A percentile compares a stretch with the other conserved stretches of the same genome.
Conservation (phyloP, 2,797 vertebrate species). For the Furcifer pardalis region DNA sequence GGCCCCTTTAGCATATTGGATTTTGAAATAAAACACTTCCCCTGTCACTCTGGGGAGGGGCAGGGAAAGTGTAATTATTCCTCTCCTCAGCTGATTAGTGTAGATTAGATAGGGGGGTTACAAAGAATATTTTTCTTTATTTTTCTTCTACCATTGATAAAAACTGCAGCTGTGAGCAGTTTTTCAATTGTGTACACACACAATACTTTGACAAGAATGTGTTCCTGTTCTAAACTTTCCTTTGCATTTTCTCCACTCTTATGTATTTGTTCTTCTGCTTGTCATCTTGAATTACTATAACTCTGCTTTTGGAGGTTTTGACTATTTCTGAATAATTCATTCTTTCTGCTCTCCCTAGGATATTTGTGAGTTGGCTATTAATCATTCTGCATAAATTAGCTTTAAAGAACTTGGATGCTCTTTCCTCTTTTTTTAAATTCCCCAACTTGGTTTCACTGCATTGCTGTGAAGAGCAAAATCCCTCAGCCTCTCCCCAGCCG, state of each 20-base stretch:
- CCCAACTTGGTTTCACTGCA: not conserved
- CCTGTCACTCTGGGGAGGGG: too few relatives aligned
- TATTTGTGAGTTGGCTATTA: constrained; percentile 10
- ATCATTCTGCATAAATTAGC: constrained; percentile 21
- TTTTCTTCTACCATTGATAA: too few relatives aligned
- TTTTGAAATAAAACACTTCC: too few relatives aligned
- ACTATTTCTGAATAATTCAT: constrained; percentile 36
- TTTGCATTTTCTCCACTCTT: not conserved
- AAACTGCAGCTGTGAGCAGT: too few relatives aligned
- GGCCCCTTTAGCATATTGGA: too few relatives aligned
- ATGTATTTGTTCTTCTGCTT: constrained; percentile 22
- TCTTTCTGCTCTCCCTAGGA: not conserved
- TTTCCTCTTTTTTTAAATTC: not conserved
- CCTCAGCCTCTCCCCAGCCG: too few relatives aligned
- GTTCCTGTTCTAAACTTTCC: not conserved
- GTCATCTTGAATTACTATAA: constrained; percentile 30
- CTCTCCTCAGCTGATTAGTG: too few relatives aligned
- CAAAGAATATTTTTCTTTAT: too few relatives aligned
- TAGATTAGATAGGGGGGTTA: too few relatives aligned
- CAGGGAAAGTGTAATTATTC: too few relatives aligned
- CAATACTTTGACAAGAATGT: not conserved
- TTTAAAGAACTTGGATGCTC: not conserved
- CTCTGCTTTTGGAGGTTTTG: constrained; percentile 9
- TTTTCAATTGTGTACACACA: too few relatives aligned
- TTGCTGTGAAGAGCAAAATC: not conserved